A percentile compares a stretch with the other conserved stretches of the same genome.
These are phyloP conservation scores for Sarcophilus harrisii DNA, from an alignment of 2,797 vertebrate genomes.

Conservation along the genomic window DNA sequence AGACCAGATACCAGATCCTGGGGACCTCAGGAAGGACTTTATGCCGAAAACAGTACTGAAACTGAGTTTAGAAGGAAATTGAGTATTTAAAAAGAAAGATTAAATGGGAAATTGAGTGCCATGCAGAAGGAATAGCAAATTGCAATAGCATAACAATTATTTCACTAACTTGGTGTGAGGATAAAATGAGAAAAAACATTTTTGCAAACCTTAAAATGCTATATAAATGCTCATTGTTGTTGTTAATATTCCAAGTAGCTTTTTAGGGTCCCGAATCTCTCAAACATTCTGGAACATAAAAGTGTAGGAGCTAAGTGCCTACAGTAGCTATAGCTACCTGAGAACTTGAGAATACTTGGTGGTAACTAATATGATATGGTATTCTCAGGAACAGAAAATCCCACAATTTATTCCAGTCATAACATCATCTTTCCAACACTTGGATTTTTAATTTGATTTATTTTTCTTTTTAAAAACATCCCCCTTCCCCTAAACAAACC, in stretches of 20 bases:
- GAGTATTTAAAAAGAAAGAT: neutral
- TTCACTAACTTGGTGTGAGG: neutral
- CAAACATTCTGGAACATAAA: neutral
- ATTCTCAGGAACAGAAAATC: neutral
- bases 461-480: neutral
- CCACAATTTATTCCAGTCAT: neutral
- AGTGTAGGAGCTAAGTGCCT: neutral
- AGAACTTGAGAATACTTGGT: neutral
- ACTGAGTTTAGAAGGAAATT: neutral
- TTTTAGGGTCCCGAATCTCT: neutral
- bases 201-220: neutral
- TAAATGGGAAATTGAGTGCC: neutral
- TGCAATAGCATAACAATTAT: neutral
- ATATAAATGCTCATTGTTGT: neutral
- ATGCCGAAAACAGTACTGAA: neutral
- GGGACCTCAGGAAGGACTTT: neutral
- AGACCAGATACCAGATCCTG: neutral
- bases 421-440: neutral
- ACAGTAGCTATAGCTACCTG: neutral
- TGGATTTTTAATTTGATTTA: neutral
- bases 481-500: neutral
- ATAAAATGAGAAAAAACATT: neutral
- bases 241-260: slow-evolving; percentile 14
- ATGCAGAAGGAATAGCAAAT: neutral
- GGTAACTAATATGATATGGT: neutral